phyloP scores from a whole-genome alignment of 2,888 invertebrate species.

The Diarsia brunnea region DNA sequence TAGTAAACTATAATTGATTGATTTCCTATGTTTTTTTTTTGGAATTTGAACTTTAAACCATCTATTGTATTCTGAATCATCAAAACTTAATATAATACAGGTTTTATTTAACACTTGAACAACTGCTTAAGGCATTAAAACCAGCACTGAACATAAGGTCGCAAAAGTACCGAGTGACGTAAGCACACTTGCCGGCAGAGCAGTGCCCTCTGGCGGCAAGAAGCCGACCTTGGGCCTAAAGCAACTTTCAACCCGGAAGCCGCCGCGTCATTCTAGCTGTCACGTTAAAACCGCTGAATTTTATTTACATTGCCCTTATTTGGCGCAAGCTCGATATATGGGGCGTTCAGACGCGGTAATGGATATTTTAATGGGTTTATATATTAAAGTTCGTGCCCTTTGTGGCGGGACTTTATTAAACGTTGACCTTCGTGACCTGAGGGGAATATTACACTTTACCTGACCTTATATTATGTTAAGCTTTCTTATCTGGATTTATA shows the following conservation, averaged over 20 bases:
- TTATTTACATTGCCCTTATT: conserved; percentile 76
- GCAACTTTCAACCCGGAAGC: conserved; percentile 88
- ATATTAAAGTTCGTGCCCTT: conserved; percentile 64
- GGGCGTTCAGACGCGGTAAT: conserved; percentile 57
- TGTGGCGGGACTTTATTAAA: conserved; percentile 47
- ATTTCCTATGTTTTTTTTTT: conserved; percentile 38
- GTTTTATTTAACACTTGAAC: conserved; percentile 27
- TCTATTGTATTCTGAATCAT: conserved; percentile 19
- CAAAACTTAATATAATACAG: background rate
- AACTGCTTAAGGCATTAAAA: conserved; percentile 49
- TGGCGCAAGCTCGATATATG: conserved; percentile 66
- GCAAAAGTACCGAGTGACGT: conserved; percentile 72
- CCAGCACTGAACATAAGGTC: conserved; percentile 55
- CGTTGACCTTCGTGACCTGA: conserved; percentile 60
- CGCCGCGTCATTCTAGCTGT: conserved; percentile 71
- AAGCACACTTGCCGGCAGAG: conserved; percentile 72
- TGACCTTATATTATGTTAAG: conserved; percentile 21
- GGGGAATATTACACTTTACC: conserved; percentile 25
- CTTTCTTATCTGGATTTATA: conserved; percentile 18
- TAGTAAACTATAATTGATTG: conserved; percentile 27
- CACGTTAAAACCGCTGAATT: conserved; percentile 66
- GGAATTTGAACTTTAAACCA: background rate
- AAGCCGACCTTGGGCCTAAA: conserved; percentile 81
- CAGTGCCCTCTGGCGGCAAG: conserved; percentile 77
- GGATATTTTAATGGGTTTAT: conserved; percentile 65